Evolutionary conservation across 1,140 invertebrate species (phyloP).

Genomic region (Drosophila arizonae): DNA sequence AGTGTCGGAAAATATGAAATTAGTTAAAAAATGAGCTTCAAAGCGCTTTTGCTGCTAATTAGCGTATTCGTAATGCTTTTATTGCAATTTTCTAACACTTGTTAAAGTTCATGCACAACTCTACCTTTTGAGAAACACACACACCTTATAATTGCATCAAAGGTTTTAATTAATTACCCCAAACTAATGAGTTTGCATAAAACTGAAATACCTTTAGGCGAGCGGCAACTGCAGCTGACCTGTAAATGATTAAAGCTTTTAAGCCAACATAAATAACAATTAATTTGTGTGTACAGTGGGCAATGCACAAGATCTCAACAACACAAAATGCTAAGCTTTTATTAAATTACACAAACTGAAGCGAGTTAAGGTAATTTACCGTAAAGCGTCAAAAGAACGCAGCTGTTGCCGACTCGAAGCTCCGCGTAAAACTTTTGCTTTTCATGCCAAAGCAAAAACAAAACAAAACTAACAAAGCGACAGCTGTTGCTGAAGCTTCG

Average conservation of each 20-base stretch:
- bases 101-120: constrained; percentile 5
- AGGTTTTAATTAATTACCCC: neutral
- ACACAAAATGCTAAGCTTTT: constrained; percentile 29
- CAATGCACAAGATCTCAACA: constrained; percentile 28
- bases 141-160: constrained; percentile 2
- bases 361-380: constrained; percentile 47
- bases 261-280: constrained; percentile 44
- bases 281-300: constrained; percentile 25
- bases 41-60: neutral
- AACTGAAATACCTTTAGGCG: constrained; percentile 2
- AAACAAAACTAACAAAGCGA: constrained; percentile 31
- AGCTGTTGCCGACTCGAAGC: constrained; percentile 1
- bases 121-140: too few species aligned
- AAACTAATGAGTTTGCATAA: constrained; percentile 28
- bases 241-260: constrained; percentile 29
- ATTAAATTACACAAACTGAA: constrained; percentile 51
- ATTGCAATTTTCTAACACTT: neutral
- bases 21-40: neutral
- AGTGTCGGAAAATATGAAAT: neutral
- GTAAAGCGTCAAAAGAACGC: constrained; percentile 48
- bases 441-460: constrained; percentile 32
- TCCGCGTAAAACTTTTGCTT: constrained; percentile 30
- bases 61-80: neutral
- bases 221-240: constrained; percentile 37
- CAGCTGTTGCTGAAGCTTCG: constrained; percentile 37